Conservation (phyloP, 2,797 vertebrate species). For the Onychomys arenicola region DNA sequence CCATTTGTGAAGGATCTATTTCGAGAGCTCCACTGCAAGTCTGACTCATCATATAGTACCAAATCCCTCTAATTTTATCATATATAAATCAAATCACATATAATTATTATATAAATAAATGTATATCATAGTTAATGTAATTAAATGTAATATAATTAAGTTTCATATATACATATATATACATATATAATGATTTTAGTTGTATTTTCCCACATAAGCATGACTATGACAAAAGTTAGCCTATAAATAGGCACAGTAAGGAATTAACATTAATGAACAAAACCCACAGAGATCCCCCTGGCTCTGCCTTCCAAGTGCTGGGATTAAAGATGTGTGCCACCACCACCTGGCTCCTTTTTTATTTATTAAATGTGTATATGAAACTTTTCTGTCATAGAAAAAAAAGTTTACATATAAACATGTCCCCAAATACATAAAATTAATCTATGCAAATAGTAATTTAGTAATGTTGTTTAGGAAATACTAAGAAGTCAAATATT, state of each 20-base stretch:
- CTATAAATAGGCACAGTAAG: background rate
- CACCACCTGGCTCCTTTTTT: too few species aligned
- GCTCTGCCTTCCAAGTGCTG: too few species aligned
- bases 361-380: background rate
- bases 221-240: background rate
- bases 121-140: background rate
- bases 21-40: background rate
- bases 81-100: background rate
- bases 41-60: too few species aligned
- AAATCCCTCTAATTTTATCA: background rate
- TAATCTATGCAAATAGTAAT: background rate
- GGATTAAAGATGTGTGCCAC: too few species aligned
- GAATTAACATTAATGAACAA: background rate
- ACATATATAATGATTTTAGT: background rate
- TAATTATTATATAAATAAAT: background rate
- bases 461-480: conserved; percentile 12
- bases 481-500: background rate
- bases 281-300: too few species aligned
- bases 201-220: background rate
- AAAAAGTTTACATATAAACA: background rate
- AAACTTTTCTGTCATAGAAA: background rate
- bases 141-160: background rate
- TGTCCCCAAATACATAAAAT: background rate
- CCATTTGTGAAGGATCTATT: background rate
- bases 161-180: background rate